Evolutionary conservation across 2,797 vertebrate species (phyloP).

Genomic region (Lacerta agilis): DNA sequence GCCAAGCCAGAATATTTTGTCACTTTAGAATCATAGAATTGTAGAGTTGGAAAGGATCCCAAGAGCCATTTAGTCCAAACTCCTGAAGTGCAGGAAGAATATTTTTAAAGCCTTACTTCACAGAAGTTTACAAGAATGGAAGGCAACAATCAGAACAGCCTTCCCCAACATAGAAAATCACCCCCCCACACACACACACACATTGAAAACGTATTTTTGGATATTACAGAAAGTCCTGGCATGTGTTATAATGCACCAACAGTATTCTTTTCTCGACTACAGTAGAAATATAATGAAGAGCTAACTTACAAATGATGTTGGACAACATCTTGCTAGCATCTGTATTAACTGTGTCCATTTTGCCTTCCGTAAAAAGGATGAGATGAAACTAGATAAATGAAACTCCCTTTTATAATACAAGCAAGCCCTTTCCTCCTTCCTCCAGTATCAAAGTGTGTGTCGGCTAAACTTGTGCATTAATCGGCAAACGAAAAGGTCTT

Average conservation of each 20-base stretch:
- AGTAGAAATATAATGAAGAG: not conserved
- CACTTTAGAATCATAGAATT: no score
- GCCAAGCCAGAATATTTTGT: no score
- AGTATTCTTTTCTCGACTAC: not conserved
- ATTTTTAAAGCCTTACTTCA: no score
- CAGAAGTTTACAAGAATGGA: no score
- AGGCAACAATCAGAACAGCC: no score
- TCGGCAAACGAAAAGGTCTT: constrained; percentile 14
- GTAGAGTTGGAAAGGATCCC: no score
- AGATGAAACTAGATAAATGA: constrained; percentile 26
- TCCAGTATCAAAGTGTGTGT: constrained; percentile 20
- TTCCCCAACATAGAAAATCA: no score
- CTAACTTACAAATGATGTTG: not conserved
- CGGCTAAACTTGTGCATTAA: constrained; percentile 16
- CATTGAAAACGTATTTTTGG: not conserved
- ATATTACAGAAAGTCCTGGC: not conserved
- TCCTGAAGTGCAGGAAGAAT: no score
- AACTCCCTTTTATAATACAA: not conserved
- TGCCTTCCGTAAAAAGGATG: constrained; percentile 9
- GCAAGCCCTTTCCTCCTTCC: not conserved
- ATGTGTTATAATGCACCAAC: not conserved
- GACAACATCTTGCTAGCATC: not conserved
- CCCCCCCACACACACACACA: no score
- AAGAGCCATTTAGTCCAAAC: no score
- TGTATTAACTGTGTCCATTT: not conserved